Evolutionary conservation across 64 coral and sea anemone genomes (phyloP), one percentile per base, ranked within the genome.

Genomic region (Stichodactyla mertensii): DNA sequence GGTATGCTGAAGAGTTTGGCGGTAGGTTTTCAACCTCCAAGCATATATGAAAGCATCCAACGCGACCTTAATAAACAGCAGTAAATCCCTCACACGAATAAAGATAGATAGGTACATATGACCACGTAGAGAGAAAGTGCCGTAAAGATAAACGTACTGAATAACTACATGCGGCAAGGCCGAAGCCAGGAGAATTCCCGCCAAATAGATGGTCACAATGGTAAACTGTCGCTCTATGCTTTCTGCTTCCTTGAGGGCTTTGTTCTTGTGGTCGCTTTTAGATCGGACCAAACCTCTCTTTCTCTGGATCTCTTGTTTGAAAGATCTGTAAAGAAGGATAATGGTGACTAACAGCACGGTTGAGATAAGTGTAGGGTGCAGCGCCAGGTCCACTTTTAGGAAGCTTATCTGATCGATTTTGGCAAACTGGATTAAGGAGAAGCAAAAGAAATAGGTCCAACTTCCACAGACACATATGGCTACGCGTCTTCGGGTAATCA

Each of bases 41-140:
- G 94, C 94, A 70, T 96, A 96, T 82, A 96, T 96, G 14, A 96
- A 96, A 0, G 85, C 94, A 54, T 96, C 94, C 1, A 96, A 87
- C 45, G 87, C 80, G 13, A 96, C 94, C 71, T 96, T 96, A 15
- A 96, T n/a, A 66, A 96, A 96, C 45, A 96, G 19, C 71, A 96
- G 23, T 66, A 96, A 56, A 85, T 96, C 94, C 58, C 92, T 84
- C 27, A 96, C 20, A 59, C 94, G 62, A 67, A 96, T 64, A 15
- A 83, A 88, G 54, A 96, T 93, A 16, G 86, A 87, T 6, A 88
- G 11, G 20, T 87, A 88, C 20, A 78, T 58, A 52, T 54, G 51
- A n/a, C 53, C 80, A 5, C 85, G 70, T 14, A 71, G 7, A 53
- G 94, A n/a, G 52, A 87, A 55, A 0, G 87, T 84, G 13, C 69